These are phyloP conservation scores for Gephyroberyx darwinii DNA, from an alignment of 2,797 vertebrate species.

Conservation along the genomic window DNA sequence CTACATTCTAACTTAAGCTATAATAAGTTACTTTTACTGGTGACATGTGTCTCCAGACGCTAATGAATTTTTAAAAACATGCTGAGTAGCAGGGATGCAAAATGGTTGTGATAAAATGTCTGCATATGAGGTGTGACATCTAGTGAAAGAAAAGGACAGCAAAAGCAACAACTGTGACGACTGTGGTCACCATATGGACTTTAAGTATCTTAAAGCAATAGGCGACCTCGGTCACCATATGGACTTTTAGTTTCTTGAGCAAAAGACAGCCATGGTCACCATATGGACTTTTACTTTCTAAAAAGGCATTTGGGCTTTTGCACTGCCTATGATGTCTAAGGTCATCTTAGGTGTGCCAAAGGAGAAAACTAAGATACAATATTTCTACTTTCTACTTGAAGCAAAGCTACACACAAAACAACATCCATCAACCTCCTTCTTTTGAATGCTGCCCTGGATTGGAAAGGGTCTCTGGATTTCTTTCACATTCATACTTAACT, in stretches of 20 bases:
- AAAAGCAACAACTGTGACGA: conserved; percentile 15
- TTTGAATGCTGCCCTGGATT: conserved; percentile 15
- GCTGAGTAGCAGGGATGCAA: conserved; percentile 1
- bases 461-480: background rate
- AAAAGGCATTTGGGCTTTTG: background rate
- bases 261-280: conserved; percentile 4
- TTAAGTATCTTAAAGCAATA: conserved; percentile 26
- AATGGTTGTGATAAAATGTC: conserved; percentile 1
- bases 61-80: background rate
- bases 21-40: background rate
- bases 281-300: conserved; percentile 15
- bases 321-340: background rate
- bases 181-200: conserved; percentile 18
- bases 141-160: conserved; percentile 20
- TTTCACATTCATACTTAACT: conserved; percentile 22
- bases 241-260: conserved; percentile 12
- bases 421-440: conserved; percentile 9
- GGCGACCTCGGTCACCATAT: conserved; percentile 13
- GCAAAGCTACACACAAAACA: conserved; percentile 15
- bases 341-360: too few species aligned
- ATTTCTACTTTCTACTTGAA: conserved; percentile 17
- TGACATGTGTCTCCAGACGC: conserved; percentile 2
- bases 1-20: background rate
- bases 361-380: too few species aligned
- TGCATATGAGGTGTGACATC: background rate